phyloP scores from a whole-genome alignment of 1,140 invertebrate species.

The Danaus melanippus region DNA sequence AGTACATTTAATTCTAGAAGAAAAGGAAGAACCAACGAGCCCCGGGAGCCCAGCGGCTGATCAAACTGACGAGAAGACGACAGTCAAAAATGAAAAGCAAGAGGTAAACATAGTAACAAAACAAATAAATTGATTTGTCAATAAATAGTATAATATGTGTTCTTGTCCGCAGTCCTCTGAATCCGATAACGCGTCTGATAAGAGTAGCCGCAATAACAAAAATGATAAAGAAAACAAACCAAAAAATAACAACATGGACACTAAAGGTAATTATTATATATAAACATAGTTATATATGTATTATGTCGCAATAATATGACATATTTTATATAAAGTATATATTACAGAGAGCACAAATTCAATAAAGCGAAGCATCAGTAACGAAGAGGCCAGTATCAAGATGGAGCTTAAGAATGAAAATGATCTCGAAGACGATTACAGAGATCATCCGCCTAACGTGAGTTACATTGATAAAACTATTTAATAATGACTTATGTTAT shows the following conservation, averaged over 20 bases:
- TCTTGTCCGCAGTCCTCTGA: slow-evolving; percentile 53
- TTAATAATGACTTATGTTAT: not conserved
- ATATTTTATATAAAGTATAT: no score
- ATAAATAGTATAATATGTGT: slow-evolving; percentile 4
- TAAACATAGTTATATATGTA: not conserved
- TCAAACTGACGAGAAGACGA: slow-evolving; percentile 34
- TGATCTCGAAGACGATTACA: slow-evolving; percentile 46
- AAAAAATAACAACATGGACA: slow-evolving; percentile 62
- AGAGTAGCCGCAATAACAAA: slow-evolving; percentile 57
- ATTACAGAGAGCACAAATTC: slow-evolving; percentile 35
- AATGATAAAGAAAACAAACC: slow-evolving; percentile 62
- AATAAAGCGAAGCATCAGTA: slow-evolving; percentile 47
- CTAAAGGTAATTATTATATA: slow-evolving; percentile 40
- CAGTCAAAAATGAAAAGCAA: slow-evolving; percentile 53
- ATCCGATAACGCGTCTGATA: slow-evolving; percentile 61
- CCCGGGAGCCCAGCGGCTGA: slow-evolving; percentile 34
- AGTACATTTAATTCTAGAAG: slow-evolving; percentile 29
- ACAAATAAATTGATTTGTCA: not conserved
- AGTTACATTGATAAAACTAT: slow-evolving; percentile 15
- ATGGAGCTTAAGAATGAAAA: slow-evolving; percentile 35
- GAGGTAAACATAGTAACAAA: slow-evolving; percentile 33
- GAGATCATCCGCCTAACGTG: slow-evolving; percentile 55
- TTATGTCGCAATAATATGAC: no score
- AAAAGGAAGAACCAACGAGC: slow-evolving; percentile 46
- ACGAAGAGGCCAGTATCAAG: slow-evolving; percentile 39